These are phyloP conservation scores for Orthosia gracilis DNA, from an alignment of 2,888 invertebrate species.

Conservation along the genomic window DNA sequence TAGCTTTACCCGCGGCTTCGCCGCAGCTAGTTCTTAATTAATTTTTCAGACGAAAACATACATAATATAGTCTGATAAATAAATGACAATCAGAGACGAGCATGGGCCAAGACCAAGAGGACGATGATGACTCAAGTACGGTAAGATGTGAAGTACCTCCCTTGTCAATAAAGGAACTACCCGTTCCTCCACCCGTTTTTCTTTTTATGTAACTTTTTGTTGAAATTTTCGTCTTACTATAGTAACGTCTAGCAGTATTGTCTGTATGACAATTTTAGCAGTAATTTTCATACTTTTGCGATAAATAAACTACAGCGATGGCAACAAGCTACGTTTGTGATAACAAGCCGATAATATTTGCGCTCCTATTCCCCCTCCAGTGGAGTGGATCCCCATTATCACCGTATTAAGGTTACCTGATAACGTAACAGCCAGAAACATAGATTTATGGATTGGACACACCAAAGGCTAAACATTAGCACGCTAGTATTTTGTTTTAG, in stretches of 20 bases:
- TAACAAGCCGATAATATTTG: conserved; percentile 33
- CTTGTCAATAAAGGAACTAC: too few relatives aligned
- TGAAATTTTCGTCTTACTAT: too few relatives aligned
- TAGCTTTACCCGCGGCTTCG: too few relatives aligned
- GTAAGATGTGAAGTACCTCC: too few relatives aligned
- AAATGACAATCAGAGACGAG: too few relatives aligned
- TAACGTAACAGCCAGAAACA: conserved; percentile 13
- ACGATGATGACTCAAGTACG: too few relatives aligned
- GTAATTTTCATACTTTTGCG: neutral
- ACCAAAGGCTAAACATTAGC: neutral
- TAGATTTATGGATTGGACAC: conserved; percentile 34
- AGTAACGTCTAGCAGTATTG: too few relatives aligned
- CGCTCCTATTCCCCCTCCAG: conserved; percentile 24
- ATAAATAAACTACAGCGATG: neutral
- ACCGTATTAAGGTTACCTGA: conserved; percentile 42
- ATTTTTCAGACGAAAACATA: neutral
- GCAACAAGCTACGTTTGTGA: conserved; percentile 8
- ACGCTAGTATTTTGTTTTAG: neutral
- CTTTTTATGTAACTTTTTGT: too few relatives aligned
- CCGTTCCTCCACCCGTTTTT: too few relatives aligned
- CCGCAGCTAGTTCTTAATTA: neutral
- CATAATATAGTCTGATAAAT: too few relatives aligned
- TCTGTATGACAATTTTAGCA: neutral
- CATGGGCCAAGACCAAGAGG: too few relatives aligned
- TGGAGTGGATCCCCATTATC: conserved; percentile 32